Conservation (phyloP, 2,888 invertebrate genomes). For the Eristalinus aeneus region DNA sequence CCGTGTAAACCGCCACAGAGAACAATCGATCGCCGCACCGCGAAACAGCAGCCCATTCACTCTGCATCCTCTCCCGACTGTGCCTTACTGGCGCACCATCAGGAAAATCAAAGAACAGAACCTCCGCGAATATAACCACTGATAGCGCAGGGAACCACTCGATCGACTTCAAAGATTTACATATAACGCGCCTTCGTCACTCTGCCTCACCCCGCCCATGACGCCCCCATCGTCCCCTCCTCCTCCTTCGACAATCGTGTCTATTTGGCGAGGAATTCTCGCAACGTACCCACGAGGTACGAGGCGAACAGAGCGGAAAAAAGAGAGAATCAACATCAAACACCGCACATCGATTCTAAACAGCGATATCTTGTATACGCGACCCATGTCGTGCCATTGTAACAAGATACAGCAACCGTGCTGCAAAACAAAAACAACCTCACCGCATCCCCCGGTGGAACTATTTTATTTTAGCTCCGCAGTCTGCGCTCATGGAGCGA, state of each 20-base stretch:
- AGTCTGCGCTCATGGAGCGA: not conserved
- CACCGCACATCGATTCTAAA: slow-evolving; percentile 68
- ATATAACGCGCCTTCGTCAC: slow-evolving; percentile 63
- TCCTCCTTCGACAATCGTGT: slow-evolving; percentile 1
- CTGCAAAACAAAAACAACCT: slow-evolving; percentile 27
- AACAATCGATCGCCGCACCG: slow-evolving; percentile 14
- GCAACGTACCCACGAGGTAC: slow-evolving; percentile 46
- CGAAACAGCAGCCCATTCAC: slow-evolving; percentile 38
- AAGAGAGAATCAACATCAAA: slow-evolving; percentile 35
- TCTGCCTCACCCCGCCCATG: not conserved
- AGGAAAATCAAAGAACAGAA: not conserved
- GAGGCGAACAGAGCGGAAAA: slow-evolving; percentile 11
- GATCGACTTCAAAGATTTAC: slow-evolving; percentile 69
- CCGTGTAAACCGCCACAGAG: slow-evolving; percentile 33
- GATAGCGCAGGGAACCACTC: slow-evolving; percentile 56
- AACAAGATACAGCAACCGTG: slow-evolving; percentile 69
- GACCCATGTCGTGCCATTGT: slow-evolving; percentile 70
- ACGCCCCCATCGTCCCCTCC: not conserved
- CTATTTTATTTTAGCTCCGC: slow-evolving; percentile 26
- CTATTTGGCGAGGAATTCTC: slow-evolving; percentile 55
- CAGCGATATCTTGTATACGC: slow-evolving; percentile 70
- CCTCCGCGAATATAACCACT: slow-evolving; percentile 50
- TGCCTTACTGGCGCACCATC: slow-evolving; percentile 52
- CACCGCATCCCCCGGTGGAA: not conserved
- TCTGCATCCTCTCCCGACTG: slow-evolving; percentile 11